These are phyloP conservation scores for Agrotis clavis DNA, from an alignment of 2,888 invertebrate genomes.

Conservation along the genomic window DNA sequence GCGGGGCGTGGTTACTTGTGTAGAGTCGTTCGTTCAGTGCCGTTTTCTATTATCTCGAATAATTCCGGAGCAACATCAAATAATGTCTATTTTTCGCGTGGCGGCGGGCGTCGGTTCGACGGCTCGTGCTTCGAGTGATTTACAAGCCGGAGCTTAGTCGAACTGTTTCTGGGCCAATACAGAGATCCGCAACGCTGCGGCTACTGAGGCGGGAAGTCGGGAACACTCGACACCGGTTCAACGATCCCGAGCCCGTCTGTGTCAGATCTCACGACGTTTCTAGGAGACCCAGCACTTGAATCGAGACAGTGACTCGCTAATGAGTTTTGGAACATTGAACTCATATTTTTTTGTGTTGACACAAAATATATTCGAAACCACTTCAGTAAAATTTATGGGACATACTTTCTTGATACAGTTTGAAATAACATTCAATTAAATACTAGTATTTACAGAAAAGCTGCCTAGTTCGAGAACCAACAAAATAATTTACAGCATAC, in stretches of 20 bases:
- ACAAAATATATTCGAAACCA: conserved; percentile 34
- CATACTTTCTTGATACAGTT: background rate
- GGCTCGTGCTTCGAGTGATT: conserved; percentile 84
- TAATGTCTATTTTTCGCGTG: conserved; percentile 89
- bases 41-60: conserved; percentile 84
- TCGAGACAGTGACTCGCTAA: conserved; percentile 32
- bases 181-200: conserved; percentile 78
- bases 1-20: conserved; percentile 77
- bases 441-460: background rate
- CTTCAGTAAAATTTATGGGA: conserved; percentile 15
- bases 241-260: conserved; percentile 73
- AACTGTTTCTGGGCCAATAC: conserved; percentile 87
- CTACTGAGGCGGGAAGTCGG: conserved; percentile 60
- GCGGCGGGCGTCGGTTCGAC: conserved; percentile 83
- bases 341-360: conserved; percentile 30
- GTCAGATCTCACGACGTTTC: conserved; percentile 48
- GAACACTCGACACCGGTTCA: conserved; percentile 75
- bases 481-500: background rate
- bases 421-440: background rate
- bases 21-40: conserved; percentile 81
- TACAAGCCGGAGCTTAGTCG: conserved; percentile 79
- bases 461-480: too few relatives aligned
- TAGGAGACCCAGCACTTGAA: conserved; percentile 44
- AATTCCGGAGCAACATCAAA: conserved; percentile 85
- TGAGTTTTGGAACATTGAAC: conserved; percentile 52